Conservation (phyloP, 1,140 invertebrate species). For the Drosophila carrolli region DNA sequence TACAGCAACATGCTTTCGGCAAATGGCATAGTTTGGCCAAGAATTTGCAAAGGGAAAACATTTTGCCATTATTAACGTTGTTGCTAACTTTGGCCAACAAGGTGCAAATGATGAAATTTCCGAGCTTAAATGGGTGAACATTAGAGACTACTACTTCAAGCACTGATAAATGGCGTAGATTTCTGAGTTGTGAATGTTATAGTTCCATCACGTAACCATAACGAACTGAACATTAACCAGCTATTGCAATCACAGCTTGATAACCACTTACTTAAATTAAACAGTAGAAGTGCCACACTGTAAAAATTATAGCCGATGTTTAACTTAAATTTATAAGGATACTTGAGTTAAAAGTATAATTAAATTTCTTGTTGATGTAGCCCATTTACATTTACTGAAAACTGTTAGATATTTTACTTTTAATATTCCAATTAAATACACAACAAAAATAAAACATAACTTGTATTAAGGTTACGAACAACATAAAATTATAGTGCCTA, state of each 20-base stretch:
- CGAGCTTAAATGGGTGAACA: not conserved
- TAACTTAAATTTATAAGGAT: not conserved
- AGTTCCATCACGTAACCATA: not conserved
- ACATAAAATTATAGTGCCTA: not conserved
- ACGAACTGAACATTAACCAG: not conserved
- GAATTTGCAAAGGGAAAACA: conserved; percentile 27
- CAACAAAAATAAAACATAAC: too few species aligned
- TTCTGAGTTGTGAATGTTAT: not conserved
- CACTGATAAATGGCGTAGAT: not conserved
- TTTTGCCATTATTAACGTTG: conserved; percentile 8
- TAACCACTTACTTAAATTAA: not conserved
- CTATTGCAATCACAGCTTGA: not conserved
- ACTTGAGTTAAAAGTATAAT: too few species aligned
- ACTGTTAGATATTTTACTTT: too few species aligned
- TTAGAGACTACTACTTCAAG: too few species aligned
- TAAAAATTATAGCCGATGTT: not conserved
- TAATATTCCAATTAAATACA: too few species aligned
- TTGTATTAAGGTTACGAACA: not conserved
- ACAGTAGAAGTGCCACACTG: too few species aligned
- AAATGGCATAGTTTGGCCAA: conserved; percentile 12
- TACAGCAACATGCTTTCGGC: conserved; percentile 9
- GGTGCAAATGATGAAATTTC: conserved; percentile 7
- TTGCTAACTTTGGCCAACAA: conserved; percentile 5
- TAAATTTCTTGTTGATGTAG: too few species aligned
- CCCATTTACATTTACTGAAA: too few species aligned